Base-by-base conservation (phyloP, 2,888 invertebrate species). In the Hydroisotoma schaefferi region DNA sequence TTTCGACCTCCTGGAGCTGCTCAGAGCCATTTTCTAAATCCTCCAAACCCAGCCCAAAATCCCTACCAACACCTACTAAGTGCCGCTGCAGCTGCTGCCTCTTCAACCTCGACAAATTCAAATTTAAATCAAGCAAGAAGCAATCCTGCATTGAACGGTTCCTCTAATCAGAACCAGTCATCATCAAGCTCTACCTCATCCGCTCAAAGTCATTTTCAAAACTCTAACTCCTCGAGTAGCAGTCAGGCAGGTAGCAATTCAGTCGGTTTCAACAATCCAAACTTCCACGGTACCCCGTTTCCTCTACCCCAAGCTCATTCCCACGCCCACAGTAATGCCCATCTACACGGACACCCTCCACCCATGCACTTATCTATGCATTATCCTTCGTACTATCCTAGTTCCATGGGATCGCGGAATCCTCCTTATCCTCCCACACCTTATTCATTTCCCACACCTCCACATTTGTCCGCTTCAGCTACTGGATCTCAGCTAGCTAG, bases 41-140 rank as follows among this genome's bases (percentile, higher is more conserved):
- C 67, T 51, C 67, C 67, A 38, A 67, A 67, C 57, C 67, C 67
- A 57, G 67, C 67, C 48, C 67, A 67, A 53, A 67, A 67, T 40
- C 67, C 67, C 53, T 67, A 67, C 61, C 67, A 67, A 43, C 58
- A 67, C 57, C 49, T 67, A 57, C 46, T 63, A 63, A 63, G 63
- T 60, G 63, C 63, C 59, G 63, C 63, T 54, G 63, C 63, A 25
- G 63, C 63, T 8, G 63, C 63, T 57, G 63, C 63, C 33, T 67
- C 66, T 20, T 61, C 66, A 22, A 60, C 66, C 22, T 52, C 65
- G 5, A 27, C 49, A 44, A 53, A 55, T 48, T 62, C 61, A 62
- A 63, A 58, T 57, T 63, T 60, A 57, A 63, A 59, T 58, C 66
- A 64, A 61, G 57, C 64, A 55, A 48, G 64, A 61, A 64, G 40